These are phyloP conservation scores for Endotricha flammealis DNA, from an alignment of 2,888 invertebrate species.

Conservation along the genomic window DNA sequence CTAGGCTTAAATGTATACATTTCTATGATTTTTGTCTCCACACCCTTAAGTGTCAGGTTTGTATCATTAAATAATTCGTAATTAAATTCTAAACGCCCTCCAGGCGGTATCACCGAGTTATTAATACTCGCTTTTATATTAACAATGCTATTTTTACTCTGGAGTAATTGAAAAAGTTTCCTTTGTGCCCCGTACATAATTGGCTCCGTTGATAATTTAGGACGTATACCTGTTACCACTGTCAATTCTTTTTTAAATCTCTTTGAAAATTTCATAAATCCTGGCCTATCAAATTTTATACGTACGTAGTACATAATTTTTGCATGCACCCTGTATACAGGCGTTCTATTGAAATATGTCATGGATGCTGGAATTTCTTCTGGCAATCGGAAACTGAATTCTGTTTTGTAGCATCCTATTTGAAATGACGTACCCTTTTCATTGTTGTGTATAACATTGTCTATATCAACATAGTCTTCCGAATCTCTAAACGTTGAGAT, in stretches of 20 bases:
- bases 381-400: conserved; percentile 32
- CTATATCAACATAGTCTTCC: conserved; percentile 26
- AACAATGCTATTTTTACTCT: conserved; percentile 26
- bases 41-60: conserved; percentile 26
- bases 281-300: conserved; percentile 35
- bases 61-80: conserved; percentile 34
- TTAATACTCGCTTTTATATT: conserved; percentile 29
- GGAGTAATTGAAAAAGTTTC: conserved; percentile 30
- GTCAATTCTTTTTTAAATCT: conserved; percentile 32
- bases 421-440: conserved; percentile 15
- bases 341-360: conserved; percentile 15
- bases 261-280: conserved; percentile 30
- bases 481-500: too few relatives aligned
- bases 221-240: conserved; percentile 28
- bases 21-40: conserved; percentile 30
- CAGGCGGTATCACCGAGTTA: conserved; percentile 27
- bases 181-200: conserved; percentile 30
- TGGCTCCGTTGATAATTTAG: conserved; percentile 26
- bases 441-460: conserved; percentile 19
- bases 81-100: conserved; percentile 27
- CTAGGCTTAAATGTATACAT: conserved; percentile 23
- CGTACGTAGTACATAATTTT: conserved; percentile 33
- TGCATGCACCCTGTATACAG: conserved; percentile 21
- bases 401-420: conserved; percentile 27
- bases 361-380: conserved; percentile 29